Evolutionary conservation across 1,140 invertebrate species (phyloP), one percentile per base, ranked within the genome.

Genomic region (Pseudachorutes palmiensis): DNA sequence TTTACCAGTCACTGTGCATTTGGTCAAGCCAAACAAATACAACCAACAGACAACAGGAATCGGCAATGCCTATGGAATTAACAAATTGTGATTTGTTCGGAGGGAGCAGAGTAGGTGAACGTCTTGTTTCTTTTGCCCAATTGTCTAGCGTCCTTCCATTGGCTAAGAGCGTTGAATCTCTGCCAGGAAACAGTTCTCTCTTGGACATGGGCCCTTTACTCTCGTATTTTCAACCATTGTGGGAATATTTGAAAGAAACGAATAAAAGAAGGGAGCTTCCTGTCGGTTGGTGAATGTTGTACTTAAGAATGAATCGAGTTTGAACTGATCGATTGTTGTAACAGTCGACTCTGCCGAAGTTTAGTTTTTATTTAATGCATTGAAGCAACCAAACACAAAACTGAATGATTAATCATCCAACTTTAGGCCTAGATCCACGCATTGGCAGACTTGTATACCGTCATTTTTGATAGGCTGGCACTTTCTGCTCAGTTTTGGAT

Each of bases 261-360:
- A 63, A 63, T 32, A 48, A 41, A 41, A 41, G 14, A 12, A 14
- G 33, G 5, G 61, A 32, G 41, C 3, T 36, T 3, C 16, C 14
- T n/a, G 41, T 63, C 14, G 61, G 33, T 5, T 63, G 61, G 61
- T 26, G 26, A 63, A 31, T 9, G 32, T 24, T 58, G n/a, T n/a
- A n/a, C n/a, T n/a, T n/a, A n/a, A n/a, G n/a, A n/a, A n/a, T n/a
- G n/a, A n/a, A n/a, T n/a, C n/a, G n/a, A n/a, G n/a, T n/a, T n/a
- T n/a, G n/a, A n/a, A n/a, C n/a, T n/a, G n/a, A n/a, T n/a, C n/a
- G n/a, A n/a, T n/a, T n/a, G n/a, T n/a, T n/a, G n/a, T n/a, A n/a
- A n/a, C n/a, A n/a, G n/a, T n/a, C n/a, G n/a, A n/a, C n/a, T n/a
- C n/a, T n/a, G n/a, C n/a, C n/a, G n/a, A n/a, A n/a, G n/a, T n/a